phyloP scores from a whole-genome alignment of 2,113 vertebrate genomes.

The Cynopterus brachyotis region DNA sequence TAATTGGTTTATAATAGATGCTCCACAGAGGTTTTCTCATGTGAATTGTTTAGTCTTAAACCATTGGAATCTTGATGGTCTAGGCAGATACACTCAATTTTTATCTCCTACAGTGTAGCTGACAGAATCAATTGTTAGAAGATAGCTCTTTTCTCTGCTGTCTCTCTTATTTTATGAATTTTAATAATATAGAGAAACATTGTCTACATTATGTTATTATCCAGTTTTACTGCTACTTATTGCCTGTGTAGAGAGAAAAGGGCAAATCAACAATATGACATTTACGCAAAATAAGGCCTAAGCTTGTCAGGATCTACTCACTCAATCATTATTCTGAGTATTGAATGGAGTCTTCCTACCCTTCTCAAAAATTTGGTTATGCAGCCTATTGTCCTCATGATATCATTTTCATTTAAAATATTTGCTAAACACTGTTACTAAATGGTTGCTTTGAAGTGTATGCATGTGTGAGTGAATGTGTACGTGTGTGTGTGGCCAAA shows the following conservation, averaged over 20 bases:
- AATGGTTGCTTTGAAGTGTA: neutral
- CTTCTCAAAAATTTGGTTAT: neutral
- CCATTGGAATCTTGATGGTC: neutral
- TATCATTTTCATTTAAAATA: slow-evolving; percentile 2
- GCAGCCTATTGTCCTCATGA: neutral
- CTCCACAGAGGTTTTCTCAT: neutral
- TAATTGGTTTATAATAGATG: neutral
- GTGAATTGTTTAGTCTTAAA: neutral
- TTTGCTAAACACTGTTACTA: neutral
- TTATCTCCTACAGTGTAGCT: neutral
- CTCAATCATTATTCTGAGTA: neutral
- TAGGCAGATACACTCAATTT: neutral
- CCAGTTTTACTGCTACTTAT: neutral
- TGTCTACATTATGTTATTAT: neutral
- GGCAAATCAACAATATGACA: neutral
- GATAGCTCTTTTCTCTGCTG: neutral
- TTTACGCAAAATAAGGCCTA: neutral
- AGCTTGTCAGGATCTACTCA: neutral
- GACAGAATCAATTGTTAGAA: slow-evolving; percentile 34
- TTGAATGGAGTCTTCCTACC: neutral
- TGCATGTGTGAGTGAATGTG: neutral
- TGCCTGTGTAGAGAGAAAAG: neutral
- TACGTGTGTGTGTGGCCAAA: fast-evolving
- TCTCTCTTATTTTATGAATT: slow-evolving; percentile 5
- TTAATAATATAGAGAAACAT: neutral